Conservation (phyloP, 2,888 invertebrate species). For the Ophioninae sp. region DNA sequence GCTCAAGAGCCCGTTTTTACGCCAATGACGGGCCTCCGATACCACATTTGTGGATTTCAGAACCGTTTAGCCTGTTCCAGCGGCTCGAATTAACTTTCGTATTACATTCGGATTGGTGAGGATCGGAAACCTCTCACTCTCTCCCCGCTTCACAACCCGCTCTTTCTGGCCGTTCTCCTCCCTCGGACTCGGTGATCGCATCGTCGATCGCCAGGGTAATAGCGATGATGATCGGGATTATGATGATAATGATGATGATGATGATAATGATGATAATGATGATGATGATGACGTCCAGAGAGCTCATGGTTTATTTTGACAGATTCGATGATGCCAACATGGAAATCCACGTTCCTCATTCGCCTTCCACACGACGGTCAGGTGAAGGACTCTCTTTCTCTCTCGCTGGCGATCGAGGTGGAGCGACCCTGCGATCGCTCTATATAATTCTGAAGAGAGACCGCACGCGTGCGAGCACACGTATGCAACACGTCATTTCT, state of each 20-base stretch:
- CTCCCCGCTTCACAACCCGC: conserved; percentile 8
- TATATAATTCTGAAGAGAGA: conserved; percentile 55
- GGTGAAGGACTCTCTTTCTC: conserved; percentile 41
- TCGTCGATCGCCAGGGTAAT: conserved; percentile 37
- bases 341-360: conserved; percentile 48
- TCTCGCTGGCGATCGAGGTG: conserved; percentile 37
- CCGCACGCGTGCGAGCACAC: conserved; percentile 13
- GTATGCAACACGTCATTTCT: conserved; percentile 8
- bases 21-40: conserved; percentile 26
- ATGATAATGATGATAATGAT: conserved; percentile 20
- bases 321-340: conserved; percentile 57
- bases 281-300: conserved; percentile 54
- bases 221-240: conserved; percentile 34
- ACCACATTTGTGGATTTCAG: conserved; percentile 9
- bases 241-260: conserved; percentile 49
- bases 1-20: background rate
- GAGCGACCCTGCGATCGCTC: conserved; percentile 49
- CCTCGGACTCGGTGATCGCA: background rate
- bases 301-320: conserved; percentile 7
- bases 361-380: conserved; percentile 17
- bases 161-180: background rate
- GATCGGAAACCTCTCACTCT: conserved; percentile 55
- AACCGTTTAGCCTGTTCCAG: conserved; percentile 47
- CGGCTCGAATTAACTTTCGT: conserved; percentile 49
- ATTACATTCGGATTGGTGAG: conserved; percentile 47